Evolutionary conservation across 1,140 invertebrate species (phyloP).

Genomic region (Temnothorax longispinosus): DNA sequence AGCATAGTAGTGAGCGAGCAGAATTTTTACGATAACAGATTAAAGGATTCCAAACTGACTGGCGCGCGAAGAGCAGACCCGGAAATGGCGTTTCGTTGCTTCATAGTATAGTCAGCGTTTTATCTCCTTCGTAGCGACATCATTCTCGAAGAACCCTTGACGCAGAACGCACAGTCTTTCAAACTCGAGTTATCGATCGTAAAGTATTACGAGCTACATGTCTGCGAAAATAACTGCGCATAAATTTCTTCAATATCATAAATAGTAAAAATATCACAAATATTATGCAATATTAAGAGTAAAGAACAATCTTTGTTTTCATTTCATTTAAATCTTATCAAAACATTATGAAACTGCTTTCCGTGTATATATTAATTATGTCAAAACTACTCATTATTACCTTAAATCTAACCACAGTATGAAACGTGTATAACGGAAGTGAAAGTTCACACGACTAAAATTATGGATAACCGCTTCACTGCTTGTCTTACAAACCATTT

Average conservation of each 20-base stretch:
- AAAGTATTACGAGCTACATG: conserved; percentile 37
- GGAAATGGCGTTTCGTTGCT: conserved; percentile 58
- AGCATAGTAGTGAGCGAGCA: conserved; percentile 70
- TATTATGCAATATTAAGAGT: conserved; percentile 9
- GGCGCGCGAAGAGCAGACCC: conserved; percentile 66
- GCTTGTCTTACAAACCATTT: conserved; percentile 27
- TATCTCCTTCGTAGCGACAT: conserved; percentile 36
- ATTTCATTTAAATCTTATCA: background rate
- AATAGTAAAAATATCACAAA: conserved; percentile 20
- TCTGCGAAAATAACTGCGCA: conserved; percentile 34
- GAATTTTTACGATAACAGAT: conserved; percentile 81
- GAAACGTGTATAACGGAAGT: background rate
- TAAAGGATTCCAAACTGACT: conserved; percentile 65
- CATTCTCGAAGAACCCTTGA: conserved; percentile 32
- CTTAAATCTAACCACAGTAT: background rate
- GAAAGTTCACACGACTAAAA: conserved; percentile 22
- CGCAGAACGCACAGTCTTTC: conserved; percentile 35
- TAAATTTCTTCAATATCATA: conserved; percentile 36
- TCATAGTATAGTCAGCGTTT: conserved; percentile 39
- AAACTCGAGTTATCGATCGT: conserved; percentile 51
- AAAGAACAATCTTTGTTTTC: background rate
- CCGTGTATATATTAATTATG: background rate
- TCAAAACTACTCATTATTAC: background rate
- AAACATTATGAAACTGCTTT: background rate
- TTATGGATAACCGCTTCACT: background rate